These are phyloP conservation scores for Microplitis mediator DNA, from an alignment of 1,140 invertebrate genomes.

Conservation along the genomic window DNA sequence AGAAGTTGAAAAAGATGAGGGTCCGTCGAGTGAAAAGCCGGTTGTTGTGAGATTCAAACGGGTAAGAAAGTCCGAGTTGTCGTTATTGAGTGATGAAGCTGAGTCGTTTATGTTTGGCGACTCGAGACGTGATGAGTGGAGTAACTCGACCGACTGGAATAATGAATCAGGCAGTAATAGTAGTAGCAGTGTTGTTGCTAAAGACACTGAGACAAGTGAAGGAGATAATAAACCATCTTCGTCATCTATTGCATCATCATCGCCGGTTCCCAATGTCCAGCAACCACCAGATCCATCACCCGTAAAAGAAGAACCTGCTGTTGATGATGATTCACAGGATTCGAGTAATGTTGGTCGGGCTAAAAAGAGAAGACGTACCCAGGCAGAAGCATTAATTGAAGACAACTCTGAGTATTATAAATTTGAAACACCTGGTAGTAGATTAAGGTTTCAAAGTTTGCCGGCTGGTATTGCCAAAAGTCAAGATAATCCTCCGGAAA, in stretches of 20 bases:
- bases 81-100: slow-evolving; percentile 77
- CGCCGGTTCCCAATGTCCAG: background rate
- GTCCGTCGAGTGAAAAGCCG: slow-evolving; percentile 62
- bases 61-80: slow-evolving; percentile 74
- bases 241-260: slow-evolving; percentile 16
- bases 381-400: slow-evolving; percentile 66
- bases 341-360: slow-evolving; percentile 41
- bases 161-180: slow-evolving; percentile 44
- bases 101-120: slow-evolving; percentile 81
- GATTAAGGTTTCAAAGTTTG: slow-evolving; percentile 60
- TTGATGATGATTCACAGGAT: slow-evolving; percentile 54
- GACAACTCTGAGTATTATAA: slow-evolving; percentile 71
- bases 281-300: slow-evolving; percentile 4
- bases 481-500: background rate
- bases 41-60: slow-evolving; percentile 76
- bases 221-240: slow-evolving; percentile 27
- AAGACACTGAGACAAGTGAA: slow-evolving; percentile 57
- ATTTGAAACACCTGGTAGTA: slow-evolving; percentile 66
- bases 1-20: slow-evolving; percentile 48
- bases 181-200: slow-evolving; percentile 55
- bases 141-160: slow-evolving; percentile 56
- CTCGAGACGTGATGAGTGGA: slow-evolving; percentile 68
- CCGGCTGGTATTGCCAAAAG: background rate
- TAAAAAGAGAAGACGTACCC: slow-evolving; percentile 63
- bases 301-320: slow-evolving; percentile 40